Conservation (phyloP, 2,888 invertebrate genomes). For the Sphinx pinastri region DNA sequence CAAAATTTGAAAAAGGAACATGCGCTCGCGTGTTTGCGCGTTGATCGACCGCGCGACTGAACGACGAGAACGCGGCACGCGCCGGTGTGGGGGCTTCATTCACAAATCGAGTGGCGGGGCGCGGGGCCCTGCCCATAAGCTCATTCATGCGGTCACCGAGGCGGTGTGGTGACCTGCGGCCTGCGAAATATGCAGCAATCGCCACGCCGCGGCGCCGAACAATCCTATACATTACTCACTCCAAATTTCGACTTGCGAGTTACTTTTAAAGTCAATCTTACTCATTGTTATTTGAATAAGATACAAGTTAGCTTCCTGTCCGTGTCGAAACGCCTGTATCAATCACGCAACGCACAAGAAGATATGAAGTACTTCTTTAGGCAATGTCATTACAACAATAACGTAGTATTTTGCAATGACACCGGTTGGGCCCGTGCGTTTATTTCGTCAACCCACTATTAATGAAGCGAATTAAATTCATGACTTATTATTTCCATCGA, state of each 20-base stretch:
- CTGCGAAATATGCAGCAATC: conserved; percentile 29
- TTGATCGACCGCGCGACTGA: conserved; percentile 76
- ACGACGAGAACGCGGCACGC: conserved; percentile 73
- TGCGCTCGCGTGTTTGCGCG: conserved; percentile 76
- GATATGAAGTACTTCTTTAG: neutral
- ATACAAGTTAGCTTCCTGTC: neutral
- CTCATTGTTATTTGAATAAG: conserved; percentile 4
- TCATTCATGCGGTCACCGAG: conserved; percentile 72
- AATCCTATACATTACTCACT: conserved; percentile 13
- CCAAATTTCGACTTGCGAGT: conserved; percentile 11
- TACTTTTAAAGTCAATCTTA: neutral
- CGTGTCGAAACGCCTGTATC: neutral
- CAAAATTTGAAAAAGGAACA: conserved; percentile 57
- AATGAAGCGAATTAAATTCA: neutral
- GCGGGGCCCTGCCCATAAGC: conserved; percentile 59
- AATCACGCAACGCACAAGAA: neutral
- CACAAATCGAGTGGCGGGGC: conserved; percentile 77
- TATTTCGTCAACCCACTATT: conserved; percentile 10
- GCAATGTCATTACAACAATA: neutral
- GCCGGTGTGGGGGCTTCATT: conserved; percentile 80
- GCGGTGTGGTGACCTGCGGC: conserved; percentile 30
- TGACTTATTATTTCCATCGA: neutral
- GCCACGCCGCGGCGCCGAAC: neutral
- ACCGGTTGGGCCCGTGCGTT: neutral
- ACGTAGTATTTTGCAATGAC: conserved; percentile 16